Percentiles rank a stretch among this genome's conserved stretches.
These are phyloP conservation scores for Heterotilapia buettikoferi DNA, from an alignment of 2,113 vertebrate genomes.

Conservation along the genomic window DNA sequence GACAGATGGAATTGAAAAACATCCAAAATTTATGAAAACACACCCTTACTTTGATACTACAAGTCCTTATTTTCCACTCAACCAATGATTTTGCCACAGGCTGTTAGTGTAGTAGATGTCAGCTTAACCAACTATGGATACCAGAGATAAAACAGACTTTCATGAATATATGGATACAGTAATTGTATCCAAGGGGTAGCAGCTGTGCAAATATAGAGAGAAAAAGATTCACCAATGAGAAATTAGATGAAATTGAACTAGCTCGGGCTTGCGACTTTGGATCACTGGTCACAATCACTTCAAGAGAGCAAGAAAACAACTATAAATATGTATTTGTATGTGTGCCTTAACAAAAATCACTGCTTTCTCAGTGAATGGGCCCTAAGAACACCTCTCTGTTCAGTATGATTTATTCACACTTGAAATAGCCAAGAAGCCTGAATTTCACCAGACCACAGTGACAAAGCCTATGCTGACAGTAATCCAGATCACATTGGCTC, in stretches of 20 bases:
- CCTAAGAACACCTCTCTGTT: not conserved
- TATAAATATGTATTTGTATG: slow-evolving; percentile 18
- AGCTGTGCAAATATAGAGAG: not conserved
- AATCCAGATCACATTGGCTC: slow-evolving; percentile 17
- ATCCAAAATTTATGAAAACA: slow-evolving; percentile 40
- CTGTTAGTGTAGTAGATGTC: slow-evolving; percentile 21
- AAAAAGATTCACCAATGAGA: not conserved
- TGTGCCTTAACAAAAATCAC: not conserved
- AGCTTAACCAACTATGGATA: slow-evolving; percentile 9
- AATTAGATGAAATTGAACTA: not conserved
- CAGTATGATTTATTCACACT: not conserved
- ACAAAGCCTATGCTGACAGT: slow-evolving; percentile 12
- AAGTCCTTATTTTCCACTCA: slow-evolving; percentile 1
- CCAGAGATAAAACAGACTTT: not conserved
- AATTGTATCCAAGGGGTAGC: not conserved
- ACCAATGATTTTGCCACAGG: slow-evolving; percentile 10
- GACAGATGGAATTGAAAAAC: slow-evolving; percentile 12
- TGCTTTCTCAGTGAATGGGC: not conserved
- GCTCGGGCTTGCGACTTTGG: slow-evolving; percentile 15
- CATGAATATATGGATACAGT: not conserved
- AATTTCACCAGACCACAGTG: slow-evolving; percentile 1
- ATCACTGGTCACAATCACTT: not conserved
- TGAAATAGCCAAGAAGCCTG: not conserved
- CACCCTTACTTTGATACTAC: slow-evolving; percentile 32
- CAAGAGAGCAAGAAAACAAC: slow-evolving; percentile 14